Conservation (phyloP, 2,888 invertebrate species). For the Caenorhabditis becei region DNA sequence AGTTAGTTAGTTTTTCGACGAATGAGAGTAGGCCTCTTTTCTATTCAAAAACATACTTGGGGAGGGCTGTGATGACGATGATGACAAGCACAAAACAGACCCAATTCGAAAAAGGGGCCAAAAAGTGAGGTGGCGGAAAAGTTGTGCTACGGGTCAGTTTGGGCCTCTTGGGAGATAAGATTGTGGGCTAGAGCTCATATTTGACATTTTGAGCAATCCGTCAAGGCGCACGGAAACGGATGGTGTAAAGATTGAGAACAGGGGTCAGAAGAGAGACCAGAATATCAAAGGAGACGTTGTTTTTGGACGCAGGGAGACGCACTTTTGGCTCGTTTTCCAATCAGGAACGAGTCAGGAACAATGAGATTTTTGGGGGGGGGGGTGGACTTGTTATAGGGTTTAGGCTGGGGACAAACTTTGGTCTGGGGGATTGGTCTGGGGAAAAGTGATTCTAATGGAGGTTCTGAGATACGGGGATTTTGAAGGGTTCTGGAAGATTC, state of each 20-base stretch:
- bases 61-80: background rate
- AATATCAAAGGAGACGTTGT: no score
- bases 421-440: no score
- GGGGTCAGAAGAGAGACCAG: background rate
- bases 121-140: constrained; percentile 23
- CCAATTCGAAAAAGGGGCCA: background rate
- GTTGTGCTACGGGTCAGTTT: constrained; percentile 1
- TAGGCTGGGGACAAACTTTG: no score
- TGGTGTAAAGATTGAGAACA: constrained; percentile 13
- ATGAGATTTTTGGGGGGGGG: no score
- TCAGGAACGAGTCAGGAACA: no score
- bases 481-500: no score
- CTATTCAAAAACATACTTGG: constrained; percentile 34
- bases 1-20: constrained; percentile 44
- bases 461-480: no score
- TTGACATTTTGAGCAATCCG: constrained; percentile 31
- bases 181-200: background rate
- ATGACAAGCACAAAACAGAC: constrained; percentile 5
- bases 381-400: no score
- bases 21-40: constrained; percentile 15
- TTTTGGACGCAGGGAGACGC: no score
- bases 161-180: constrained; percentile 28
- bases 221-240: constrained; percentile 31
- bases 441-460: no score
- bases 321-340: no score